Conservation (phyloP, 2,797 vertebrate genomes). For the Ibycter americanus region DNA sequence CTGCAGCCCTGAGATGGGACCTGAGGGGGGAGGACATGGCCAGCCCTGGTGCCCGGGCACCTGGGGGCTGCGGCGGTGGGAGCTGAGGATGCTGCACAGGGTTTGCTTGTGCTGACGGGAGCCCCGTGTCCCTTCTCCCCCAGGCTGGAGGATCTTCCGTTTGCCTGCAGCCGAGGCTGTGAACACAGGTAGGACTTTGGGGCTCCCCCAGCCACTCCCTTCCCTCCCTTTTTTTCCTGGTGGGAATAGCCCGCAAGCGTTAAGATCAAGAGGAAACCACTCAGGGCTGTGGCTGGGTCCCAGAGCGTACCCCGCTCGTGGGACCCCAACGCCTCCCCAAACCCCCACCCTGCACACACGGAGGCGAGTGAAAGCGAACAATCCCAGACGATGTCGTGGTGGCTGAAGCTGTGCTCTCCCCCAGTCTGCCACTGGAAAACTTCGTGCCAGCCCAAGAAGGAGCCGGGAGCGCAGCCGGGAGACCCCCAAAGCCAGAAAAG, state of each 20-base stretch:
- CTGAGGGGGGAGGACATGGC: rapidly evolving
- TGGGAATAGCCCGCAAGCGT: rapidly evolving
- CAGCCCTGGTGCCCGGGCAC: rapidly evolving
- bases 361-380: rapidly evolving
- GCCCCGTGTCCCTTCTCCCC: rapidly evolving
- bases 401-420: neutral
- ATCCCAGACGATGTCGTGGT: rapidly evolving
- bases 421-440: neutral
- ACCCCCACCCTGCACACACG: neutral
- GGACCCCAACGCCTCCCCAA: rapidly evolving
- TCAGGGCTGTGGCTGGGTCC: rapidly evolving
- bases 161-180: rapidly evolving
- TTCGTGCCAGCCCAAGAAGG: neutral
- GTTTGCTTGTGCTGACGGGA: neutral
- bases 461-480: rapidly evolving
- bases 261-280: neutral
- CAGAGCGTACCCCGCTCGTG: rapidly evolving
- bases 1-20: neutral
- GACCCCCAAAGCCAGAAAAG: neutral
- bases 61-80: rapidly evolving
- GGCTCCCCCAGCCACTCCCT: neutral
- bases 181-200: neutral
- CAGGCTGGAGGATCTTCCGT: rapidly evolving
- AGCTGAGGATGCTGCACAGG: rapidly evolving
- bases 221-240: neutral